Base-by-base conservation (phyloP, 2,797 vertebrate species). In the Sternarchorhynchus goeldii region DNA sequence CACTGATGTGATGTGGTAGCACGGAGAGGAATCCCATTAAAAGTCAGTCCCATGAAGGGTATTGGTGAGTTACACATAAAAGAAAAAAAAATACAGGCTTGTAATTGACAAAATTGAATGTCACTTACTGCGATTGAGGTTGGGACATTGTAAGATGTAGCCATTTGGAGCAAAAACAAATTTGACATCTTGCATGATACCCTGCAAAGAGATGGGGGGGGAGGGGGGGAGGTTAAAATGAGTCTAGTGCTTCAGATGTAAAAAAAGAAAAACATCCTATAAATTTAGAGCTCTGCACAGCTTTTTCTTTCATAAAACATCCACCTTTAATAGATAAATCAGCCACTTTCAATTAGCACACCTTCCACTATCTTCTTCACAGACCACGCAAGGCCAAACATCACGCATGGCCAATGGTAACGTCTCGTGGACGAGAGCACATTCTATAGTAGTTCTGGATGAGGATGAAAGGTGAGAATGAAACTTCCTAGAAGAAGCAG, bases 51-150 rank as follows among this genome's bases (percentile, higher is more conserved):
- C 36, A 21, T 39, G 21, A 66, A 12, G 64, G 36, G 36, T 10
- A 45, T 12, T 17, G 36, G n/a, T 14, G 64, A 12, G 36, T 20
- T 2, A 31, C 20, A 50, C 39, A 25, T 25, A 53, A 8, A 39
- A 14, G 4, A 59, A 18, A n/a, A 18, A n/a, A 56, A 50, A 67
- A 67, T 1, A 20, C 5, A 16, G 20, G 18, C 60, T 41, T 36
- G 36, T 58, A 36, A 78, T 21, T 45, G 32, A 21, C 21, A 41
- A 75, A 32, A 31, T 12, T 21, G 66, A 85, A 58, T 63, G 67
- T n/a, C 89, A 96, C 96, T 99, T 95, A 99, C 97, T 99, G 93
- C 96, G 97, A 90, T 99, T 99, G 41, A 99, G 94, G 89, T 96
- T 97, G 5, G 97, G 97, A 87, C 96, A 99, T 85, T 99, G 96